Base-by-base conservation (phyloP, 2,797 vertebrate species). In the Xenopus petersii region DNA sequence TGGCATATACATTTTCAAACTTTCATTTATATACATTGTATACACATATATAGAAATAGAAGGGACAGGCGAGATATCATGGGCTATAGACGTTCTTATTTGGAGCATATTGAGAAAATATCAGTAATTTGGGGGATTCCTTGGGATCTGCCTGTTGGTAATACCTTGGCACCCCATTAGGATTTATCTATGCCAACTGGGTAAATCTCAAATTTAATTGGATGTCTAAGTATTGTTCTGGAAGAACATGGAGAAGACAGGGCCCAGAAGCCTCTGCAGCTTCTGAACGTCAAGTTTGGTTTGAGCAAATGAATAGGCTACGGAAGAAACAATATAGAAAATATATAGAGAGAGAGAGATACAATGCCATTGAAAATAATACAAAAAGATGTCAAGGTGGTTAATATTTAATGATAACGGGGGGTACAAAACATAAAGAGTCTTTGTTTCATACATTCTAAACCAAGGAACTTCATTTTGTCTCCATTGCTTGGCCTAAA, bases 331-430 rank as follows among this genome's bases (percentile, higher is more conserved):
- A 30, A 73, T 8, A 9, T 36, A 64, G 36, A 51, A 26, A 24
- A 60, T 24, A 24, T 56, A 42, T 33, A 64, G 1, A 30, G 26
- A 30, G 26, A 30, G 42, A 75, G 46, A 54, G 26, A 48, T 67
- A 36, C 47, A 33, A 49, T 51, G 60, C 70, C 30, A 71, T 11
- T 71, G 13, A 72, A 71, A 72, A 64, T 12, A 51, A n/a, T 61
- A 71, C 48, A 58, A 33, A 47, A 63, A 67, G 17, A 6, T 9
- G 46, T 67, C 9, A 77, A 71, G 12, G 6, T 16, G 26, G 75
- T 77, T 77, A 77, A 77, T 68, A 62, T 55, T 62, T 73, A 63
- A 73, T 67, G 15, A 67, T 55, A 58, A 33, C n/a, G 30, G 59
- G 64, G 64, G 13, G n/a, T 11, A 16, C 54, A 56, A 56, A 8